Base-by-base conservation (phyloP, 1,140 invertebrate species). In the Bemisia tabaci region DNA sequence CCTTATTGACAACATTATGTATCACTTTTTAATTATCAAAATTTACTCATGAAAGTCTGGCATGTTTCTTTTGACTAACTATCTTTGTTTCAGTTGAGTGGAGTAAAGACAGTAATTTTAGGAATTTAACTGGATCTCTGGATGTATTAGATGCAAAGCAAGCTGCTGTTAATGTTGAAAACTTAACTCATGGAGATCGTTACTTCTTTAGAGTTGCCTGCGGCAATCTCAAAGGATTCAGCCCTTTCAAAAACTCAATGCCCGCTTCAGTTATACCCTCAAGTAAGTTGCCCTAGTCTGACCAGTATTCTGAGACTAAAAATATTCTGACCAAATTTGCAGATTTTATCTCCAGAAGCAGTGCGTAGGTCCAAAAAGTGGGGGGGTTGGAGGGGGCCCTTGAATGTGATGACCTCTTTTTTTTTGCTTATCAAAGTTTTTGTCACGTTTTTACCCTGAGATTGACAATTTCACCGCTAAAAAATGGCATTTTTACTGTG, bases 171-270 rank as follows among this genome's bases (percentile, higher is more conserved):
- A 74, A 76, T 48, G 77, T 87, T 59, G 77, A 79, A n/a, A 78
- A 78, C 69, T 78, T 97, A 39, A 85, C 83, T 1, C 86, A 92
- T 68, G 92, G 92, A 5, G 82, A 87, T 26, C 83, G 86, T 65
- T 97, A 96, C 77, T 93, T 88, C 77, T 92, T 97, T 73, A 81
- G 93, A 64, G 91, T 90, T 0, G 82, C 87, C 22, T 87, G 87
- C 65, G 90, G 93, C 61, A 97, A 97, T 76, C 80, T 95, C n/a
- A 92, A 91, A 74, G 94, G 93, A 17, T 97, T 87, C 80, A 91
- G 93, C 59, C 79, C 81, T n/a, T 90, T 82, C 73, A 80, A 85
- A 22, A 81, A 80, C 22, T 87, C 91, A 0, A 87, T 84, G 23
- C 93, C 93, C 0, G 77, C 84, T 26, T 90, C 87, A 71, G 87